These are phyloP conservation scores for Chionomys nivalis DNA, from an alignment of 2,113 vertebrate genomes.

Conservation along the genomic window DNA sequence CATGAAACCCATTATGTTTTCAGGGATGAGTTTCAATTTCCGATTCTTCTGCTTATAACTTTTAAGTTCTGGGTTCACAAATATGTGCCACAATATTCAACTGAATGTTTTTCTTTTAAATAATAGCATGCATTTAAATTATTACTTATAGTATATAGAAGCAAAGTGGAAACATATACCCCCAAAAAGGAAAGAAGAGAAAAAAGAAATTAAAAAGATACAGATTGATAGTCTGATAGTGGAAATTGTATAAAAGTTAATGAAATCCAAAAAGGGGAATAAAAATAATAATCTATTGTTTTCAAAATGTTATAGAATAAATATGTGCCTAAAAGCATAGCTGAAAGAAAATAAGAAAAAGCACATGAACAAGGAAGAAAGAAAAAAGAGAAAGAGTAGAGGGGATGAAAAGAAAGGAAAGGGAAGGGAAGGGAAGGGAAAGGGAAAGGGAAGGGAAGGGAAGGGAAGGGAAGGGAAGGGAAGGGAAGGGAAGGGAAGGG, in stretches of 20 bases:
- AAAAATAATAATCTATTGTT: not conserved
- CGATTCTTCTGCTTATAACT: not conserved
- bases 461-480: not conserved
- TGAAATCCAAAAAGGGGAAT: not conserved
- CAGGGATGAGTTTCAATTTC: not conserved
- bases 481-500: not conserved
- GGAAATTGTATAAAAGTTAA: not conserved
- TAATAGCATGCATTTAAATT: not conserved
- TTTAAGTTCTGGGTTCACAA: not conserved
- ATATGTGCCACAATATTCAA: not conserved
- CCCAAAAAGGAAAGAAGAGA: no score
- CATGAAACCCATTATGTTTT: not conserved
- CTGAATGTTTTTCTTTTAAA: not conserved
- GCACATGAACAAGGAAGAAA: not conserved
- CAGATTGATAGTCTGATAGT: not conserved
- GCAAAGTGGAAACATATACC: not conserved
- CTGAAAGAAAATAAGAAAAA: not conserved
- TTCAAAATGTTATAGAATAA: not conserved
- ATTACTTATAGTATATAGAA: not conserved
- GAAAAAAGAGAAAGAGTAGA: no score
- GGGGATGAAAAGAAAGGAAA: not conserved
- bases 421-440: accelerated
- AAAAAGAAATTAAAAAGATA: not conserved
- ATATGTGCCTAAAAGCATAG: not conserved
- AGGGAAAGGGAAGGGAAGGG: not conserved